These are phyloP conservation scores for pig (Sus scrofa) DNA, from an alignment of 2,113 vertebrate genomes.

Conservation along the genomic window DNA sequence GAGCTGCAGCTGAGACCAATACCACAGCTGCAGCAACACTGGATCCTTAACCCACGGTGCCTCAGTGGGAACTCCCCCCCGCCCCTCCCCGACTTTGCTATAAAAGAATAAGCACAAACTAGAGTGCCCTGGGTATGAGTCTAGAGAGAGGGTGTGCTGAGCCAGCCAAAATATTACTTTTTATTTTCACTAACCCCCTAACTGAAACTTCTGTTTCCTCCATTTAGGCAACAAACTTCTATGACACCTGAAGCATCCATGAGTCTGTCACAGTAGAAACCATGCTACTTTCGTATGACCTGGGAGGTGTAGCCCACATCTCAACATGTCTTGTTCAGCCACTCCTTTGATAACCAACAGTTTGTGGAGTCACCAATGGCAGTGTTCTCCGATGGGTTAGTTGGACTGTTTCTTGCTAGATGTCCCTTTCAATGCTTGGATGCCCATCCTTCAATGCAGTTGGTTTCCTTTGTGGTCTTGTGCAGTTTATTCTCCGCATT, in stretches of 20 bases:
- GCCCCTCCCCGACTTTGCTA: background rate
- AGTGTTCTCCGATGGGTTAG: background rate
- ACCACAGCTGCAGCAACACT: too few species aligned
- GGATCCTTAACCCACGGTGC: too few species aligned
- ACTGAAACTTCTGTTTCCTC: background rate
- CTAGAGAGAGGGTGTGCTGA: accelerated
- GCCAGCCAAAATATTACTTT: background rate
- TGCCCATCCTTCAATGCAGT: background rate
- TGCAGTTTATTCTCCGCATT: background rate
- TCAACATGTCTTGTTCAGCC: background rate
- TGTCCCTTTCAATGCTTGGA: background rate
- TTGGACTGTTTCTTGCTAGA: background rate
- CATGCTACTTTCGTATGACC: background rate
- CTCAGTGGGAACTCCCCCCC: too few species aligned
- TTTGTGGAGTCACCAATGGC: background rate
- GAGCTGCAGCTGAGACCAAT: too few species aligned
- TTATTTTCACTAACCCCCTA: background rate
- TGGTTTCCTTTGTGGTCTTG: background rate
- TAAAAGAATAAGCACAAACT: too few species aligned
- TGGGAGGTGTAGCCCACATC: background rate
- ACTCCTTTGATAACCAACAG: background rate
- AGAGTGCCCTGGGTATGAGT: too few species aligned
- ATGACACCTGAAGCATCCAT: background rate
- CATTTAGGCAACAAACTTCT: background rate
- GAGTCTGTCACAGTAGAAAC: background rate